Evolutionary conservation across 2,113 vertebrate species (phyloP).

Genomic region (Colius striatus): DNA sequence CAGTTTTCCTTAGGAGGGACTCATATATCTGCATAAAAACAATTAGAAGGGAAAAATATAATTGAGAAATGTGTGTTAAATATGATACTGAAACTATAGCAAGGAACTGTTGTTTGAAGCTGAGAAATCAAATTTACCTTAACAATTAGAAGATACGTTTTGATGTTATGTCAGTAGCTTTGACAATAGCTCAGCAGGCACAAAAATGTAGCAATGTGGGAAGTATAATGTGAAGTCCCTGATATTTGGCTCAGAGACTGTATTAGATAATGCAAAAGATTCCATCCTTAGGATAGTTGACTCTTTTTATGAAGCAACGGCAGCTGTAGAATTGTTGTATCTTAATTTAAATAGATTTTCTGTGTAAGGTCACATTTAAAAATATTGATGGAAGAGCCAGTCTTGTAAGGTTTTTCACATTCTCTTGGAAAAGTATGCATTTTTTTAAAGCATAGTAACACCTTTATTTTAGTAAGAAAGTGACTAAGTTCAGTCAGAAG

Average conservation of each 20-base stretch:
- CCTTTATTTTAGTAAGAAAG: slow-evolving; percentile 46
- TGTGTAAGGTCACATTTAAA: background rate
- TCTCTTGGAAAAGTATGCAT: background rate
- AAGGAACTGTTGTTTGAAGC: background rate
- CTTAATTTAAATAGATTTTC: slow-evolving; percentile 41
- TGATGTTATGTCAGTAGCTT: background rate
- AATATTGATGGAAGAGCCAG: slow-evolving; percentile 17
- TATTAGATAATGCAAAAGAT: background rate
- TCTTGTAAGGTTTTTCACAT: background rate
- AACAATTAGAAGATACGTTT: background rate
- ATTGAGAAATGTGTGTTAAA: background rate
- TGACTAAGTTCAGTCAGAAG: slow-evolving; percentile 14
- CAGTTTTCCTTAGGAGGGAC: background rate
- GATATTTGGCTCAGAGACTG: background rate
- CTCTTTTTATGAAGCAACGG: slow-evolving; percentile 11
- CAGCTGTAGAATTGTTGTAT: slow-evolving; percentile 11
- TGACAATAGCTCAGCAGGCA: background rate
- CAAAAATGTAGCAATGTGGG: background rate
- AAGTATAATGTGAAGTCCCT: background rate
- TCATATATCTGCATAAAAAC: background rate
- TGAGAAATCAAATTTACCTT: background rate
- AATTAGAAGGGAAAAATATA: background rate
- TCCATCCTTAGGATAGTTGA: background rate
- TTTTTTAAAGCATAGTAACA: background rate
- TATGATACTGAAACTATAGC: background rate